phyloP scores from a whole-genome alignment of 2,888 invertebrate genomes.

The Meiosimyza decipiens region DNA sequence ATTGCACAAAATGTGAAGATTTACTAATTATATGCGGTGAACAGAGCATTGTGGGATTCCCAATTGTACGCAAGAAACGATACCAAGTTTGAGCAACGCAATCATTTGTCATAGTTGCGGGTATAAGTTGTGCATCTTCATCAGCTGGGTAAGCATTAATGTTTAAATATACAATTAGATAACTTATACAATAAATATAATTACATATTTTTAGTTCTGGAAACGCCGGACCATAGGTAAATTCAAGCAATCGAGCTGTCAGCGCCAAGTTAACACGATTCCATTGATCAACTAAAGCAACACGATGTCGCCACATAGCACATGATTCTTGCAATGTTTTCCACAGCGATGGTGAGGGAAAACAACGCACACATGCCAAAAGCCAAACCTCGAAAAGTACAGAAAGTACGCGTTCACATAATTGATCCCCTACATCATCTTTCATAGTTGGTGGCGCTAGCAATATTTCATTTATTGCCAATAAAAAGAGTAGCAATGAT shows the following conservation, averaged over 20 bases:
- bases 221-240: slow-evolving; percentile 90
- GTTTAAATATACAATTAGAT: background rate
- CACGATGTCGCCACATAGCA: slow-evolving; percentile 92
- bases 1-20: slow-evolving; percentile 77
- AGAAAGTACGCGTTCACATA: slow-evolving; percentile 92
- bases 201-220: slow-evolving; percentile 83
- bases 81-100: slow-evolving; percentile 97
- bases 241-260: slow-evolving; percentile 83
- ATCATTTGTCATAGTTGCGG: slow-evolving; percentile 86
- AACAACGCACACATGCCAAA: slow-evolving; percentile 76
- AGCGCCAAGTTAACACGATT: slow-evolving; percentile 91
- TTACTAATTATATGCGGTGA: slow-evolving; percentile 82
- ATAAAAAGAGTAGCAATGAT: slow-evolving; percentile 83
- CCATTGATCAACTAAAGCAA: slow-evolving; percentile 94
- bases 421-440: slow-evolving; percentile 94
- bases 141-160: slow-evolving; percentile 72
- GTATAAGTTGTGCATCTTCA: slow-evolving; percentile 85
- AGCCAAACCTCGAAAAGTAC: slow-evolving; percentile 89
- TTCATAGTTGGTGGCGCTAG: slow-evolving; percentile 92
- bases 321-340: slow-evolving; percentile 94
- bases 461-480: slow-evolving; percentile 91
- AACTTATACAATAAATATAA: background rate
- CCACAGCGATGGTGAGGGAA: slow-evolving; percentile 96
- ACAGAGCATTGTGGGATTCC: slow-evolving; percentile 93
- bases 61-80: slow-evolving; percentile 91